Evolutionary conservation across 1,140 invertebrate species (phyloP).

Genomic region (Tribolium castaneum): DNA sequence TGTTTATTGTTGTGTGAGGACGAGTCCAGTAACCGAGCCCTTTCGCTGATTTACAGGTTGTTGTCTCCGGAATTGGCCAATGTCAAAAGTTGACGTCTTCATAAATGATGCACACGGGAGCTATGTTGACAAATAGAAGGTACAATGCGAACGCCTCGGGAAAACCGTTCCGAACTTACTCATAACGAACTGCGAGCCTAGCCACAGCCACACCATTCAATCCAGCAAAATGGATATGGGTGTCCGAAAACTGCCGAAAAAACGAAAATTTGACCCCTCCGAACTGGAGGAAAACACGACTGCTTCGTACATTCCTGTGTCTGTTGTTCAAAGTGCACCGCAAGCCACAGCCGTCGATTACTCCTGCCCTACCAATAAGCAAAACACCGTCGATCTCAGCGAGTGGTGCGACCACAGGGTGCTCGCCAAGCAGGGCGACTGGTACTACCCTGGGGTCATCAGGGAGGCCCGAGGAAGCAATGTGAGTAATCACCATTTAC

Average conservation of each 20-base stretch:
- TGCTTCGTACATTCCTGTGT: constrained; percentile 57
- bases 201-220: background rate
- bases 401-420: constrained; percentile 93
- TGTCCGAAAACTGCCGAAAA: constrained; percentile 84
- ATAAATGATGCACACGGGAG: constrained; percentile 34
- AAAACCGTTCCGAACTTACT: constrained; percentile 54
- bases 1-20: constrained; percentile 49
- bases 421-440: constrained; percentile 82
- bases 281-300: constrained; percentile 76
- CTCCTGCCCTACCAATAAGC: constrained; percentile 63
- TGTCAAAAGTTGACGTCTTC: constrained; percentile 40
- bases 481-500: constrained; percentile 54
- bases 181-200: constrained; percentile 41
- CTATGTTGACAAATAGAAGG: constrained; percentile 35
- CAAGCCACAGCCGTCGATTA: constrained; percentile 73
- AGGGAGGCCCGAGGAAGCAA: constrained; percentile 69
- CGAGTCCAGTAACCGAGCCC: background rate
- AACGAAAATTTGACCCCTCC: constrained; percentile 87
- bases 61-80: constrained; percentile 23
- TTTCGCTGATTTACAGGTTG: constrained; percentile 21
- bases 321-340: constrained; percentile 63
- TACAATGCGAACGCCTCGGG: constrained; percentile 44
- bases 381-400: constrained; percentile 76
- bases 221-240: constrained; percentile 62
- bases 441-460: constrained; percentile 87